These are phyloP conservation scores for Antigone vipio DNA, from an alignment of 2,113 vertebrate genomes.

Conservation along the genomic window DNA sequence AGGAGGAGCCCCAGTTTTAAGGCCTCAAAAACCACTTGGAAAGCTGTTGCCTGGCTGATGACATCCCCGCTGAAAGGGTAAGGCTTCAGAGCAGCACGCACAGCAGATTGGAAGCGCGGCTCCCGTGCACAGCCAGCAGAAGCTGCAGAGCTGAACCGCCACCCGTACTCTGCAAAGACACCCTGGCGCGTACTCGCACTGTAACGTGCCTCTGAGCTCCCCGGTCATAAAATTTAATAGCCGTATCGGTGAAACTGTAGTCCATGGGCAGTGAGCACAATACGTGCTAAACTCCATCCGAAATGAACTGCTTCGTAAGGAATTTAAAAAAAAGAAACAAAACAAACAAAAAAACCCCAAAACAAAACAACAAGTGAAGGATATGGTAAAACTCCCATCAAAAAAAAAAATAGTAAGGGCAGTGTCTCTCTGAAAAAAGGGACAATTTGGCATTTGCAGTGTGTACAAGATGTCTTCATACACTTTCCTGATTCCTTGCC, in stretches of 20 bases:
- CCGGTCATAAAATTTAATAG: rapidly evolving
- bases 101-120: neutral
- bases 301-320: rapidly evolving
- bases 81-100: neutral
- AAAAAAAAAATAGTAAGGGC: neutral
- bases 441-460: constrained; percentile 44
- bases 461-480: constrained; percentile 61
- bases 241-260: rapidly evolving
- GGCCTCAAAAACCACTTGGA: neutral
- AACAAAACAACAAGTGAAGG: neutral
- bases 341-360: too few species aligned
- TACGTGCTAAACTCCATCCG: rapidly evolving
- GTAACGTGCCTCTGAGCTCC: neutral
- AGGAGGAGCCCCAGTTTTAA: neutral
- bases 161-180: neutral
- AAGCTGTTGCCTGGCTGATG: constrained; percentile 22
- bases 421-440: neutral
- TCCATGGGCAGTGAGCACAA: neutral
- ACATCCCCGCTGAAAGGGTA: neutral
- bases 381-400: neutral
- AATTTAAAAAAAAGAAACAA: neutral
- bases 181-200: rapidly evolving
- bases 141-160: neutral
- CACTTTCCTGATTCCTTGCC: constrained; percentile 59
- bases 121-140: neutral